Base-by-base conservation (phyloP, 1,140 invertebrate genomes). In the Kradibia gibbosae region DNA sequence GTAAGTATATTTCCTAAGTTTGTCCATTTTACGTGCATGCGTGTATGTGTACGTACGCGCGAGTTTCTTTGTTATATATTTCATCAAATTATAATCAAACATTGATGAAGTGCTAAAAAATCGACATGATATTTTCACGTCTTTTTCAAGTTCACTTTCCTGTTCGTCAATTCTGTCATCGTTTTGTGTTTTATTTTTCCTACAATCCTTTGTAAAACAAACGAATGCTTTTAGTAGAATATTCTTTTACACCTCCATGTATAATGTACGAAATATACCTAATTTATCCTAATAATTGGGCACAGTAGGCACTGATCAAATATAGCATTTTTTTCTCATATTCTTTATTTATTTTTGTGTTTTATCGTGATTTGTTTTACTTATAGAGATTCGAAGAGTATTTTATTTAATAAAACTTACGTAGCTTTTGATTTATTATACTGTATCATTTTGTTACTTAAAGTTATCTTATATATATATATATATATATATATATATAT, bases 291-390 rank as follows among this genome's bases (percentile, higher is more conserved):
- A 80, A 48, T 80, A 72, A 77, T 82, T 82, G 65, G 74, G 28
- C 39, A 78, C 65, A 78, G 74, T 78, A 82, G 80, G 80, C 74
- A 82, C 80, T 75, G 74, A 74, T 78, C 36, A 73, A 73, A 77
- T 81, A 72, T 55, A 60, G 73, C 55, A 53, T 76, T 79, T 42
- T 34, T 45, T 15, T 74, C 1, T 22, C 31, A n/a, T 55, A 11
- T 62, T n/a, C 39, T 36, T 74, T 57, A 53, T 22, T 20, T 22
- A 0, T 34, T 73, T 73, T 67, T 67, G 11, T 36, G 39, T 31
- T n/a, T n/a, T 34, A 36, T 36, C 36, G 10, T n/a, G 20, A 10
- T 4, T 22, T 36, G 28, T 36, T 65, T 65, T 13, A 45, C 42
- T 45, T 45, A 8, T 45, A 5, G 13, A 45, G 7, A 13, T 8